phyloP scores from a whole-genome alignment of 2,797 vertebrate genomes.

The Fistularia commersonii region DNA sequence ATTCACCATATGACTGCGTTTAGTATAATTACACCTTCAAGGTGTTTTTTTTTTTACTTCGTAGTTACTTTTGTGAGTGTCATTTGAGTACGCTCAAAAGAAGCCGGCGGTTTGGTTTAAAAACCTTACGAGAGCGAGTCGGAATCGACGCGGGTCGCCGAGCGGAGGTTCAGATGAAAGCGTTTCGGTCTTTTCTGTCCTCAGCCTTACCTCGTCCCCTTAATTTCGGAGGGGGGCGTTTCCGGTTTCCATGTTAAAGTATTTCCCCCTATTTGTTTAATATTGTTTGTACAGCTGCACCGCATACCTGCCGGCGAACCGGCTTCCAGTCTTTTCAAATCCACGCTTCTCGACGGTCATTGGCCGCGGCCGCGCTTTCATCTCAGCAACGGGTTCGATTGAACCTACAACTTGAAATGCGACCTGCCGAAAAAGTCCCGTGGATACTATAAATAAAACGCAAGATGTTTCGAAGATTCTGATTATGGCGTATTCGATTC shows the following conservation, averaged over 20 bases:
- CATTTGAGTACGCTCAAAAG: conserved; percentile 53
- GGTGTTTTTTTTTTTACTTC: conserved; percentile 51
- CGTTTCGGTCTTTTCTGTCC: conserved; percentile 49
- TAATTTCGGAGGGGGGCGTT: conserved; percentile 65
- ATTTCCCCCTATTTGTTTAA: conserved; percentile 69
- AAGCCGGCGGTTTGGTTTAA: conserved; percentile 56
- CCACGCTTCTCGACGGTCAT: conserved; percentile 50
- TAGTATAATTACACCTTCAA: conserved; percentile 74
- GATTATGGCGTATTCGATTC: no score
- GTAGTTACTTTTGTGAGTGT: conserved; percentile 71
- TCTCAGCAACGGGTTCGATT: conserved; percentile 39
- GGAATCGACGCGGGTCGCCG: conserved; percentile 52
- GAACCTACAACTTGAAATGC: no score
- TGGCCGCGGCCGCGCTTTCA: conserved; percentile 66
- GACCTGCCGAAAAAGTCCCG: no score
- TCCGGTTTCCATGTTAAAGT: conserved; percentile 76
- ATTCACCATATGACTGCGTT: conserved; percentile 78
- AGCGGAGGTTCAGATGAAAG: conserved; percentile 39
- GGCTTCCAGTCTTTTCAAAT: conserved; percentile 62
- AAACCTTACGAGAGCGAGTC: conserved; percentile 35
- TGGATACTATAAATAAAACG: no score
- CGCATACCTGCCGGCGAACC: conserved; percentile 58
- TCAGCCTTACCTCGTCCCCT: conserved; percentile 60
- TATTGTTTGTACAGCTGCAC: conserved; percentile 78
- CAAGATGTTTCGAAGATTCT: no score